These are phyloP conservation scores for Schizotus pectinicornis DNA, from an alignment of 2,888 invertebrate genomes.

Conservation along the genomic window DNA sequence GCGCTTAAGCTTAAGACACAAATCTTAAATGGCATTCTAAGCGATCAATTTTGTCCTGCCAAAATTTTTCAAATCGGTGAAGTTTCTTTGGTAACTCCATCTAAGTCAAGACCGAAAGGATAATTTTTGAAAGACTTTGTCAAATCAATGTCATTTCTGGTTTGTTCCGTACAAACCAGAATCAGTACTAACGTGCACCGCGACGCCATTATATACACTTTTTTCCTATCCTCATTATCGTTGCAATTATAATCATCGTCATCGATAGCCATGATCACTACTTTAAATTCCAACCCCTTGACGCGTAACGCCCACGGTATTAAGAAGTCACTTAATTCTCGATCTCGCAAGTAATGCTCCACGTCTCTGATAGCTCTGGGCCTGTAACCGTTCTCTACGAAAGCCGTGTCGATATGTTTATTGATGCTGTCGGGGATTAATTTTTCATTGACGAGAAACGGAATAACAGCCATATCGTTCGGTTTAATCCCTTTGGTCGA, in stretches of 20 bases:
- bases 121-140: conserved; percentile 42
- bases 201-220: conserved; percentile 53
- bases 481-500: conserved; percentile 54
- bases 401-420: conserved; percentile 46
- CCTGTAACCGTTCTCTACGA: conserved; percentile 51
- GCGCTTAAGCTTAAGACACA: too few species aligned
- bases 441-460: conserved; percentile 48
- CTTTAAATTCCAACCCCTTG: conserved; percentile 55
- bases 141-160: conserved; percentile 44
- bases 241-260: conserved; percentile 52
- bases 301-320: conserved; percentile 53
- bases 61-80: too few species aligned
- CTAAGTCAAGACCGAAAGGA: conserved; percentile 42
- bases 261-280: conserved; percentile 52
- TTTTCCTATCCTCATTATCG: conserved; percentile 52
- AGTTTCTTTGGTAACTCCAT: too few species aligned
- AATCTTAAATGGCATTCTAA: too few species aligned
- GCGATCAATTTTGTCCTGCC: too few species aligned
- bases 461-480: conserved; percentile 52
- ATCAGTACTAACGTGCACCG: conserved; percentile 53
- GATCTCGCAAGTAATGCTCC: conserved; percentile 47
- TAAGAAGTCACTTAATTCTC: conserved; percentile 48
- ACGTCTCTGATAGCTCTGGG: conserved; percentile 50
- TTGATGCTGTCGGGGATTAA: conserved; percentile 47
- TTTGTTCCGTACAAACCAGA: conserved; percentile 43